Conservation (phyloP, 2,888 invertebrate genomes). For the Pristionchus fissidentatus region DNA sequence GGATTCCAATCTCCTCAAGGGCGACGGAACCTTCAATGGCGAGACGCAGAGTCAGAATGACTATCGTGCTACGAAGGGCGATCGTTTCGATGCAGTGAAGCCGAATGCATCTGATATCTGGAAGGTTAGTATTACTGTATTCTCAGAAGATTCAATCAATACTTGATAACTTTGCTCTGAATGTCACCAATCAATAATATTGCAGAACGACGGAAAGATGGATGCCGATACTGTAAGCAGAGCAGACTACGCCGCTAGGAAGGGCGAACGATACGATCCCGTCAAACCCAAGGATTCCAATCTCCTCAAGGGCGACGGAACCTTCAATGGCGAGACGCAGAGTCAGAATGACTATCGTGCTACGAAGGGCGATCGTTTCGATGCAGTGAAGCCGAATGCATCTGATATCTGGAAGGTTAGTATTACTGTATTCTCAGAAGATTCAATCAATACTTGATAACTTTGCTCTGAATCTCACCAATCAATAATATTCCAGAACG, state of each 20-base stretch:
- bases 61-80: constrained; percentile 53
- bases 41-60: constrained; percentile 56
- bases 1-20: constrained; percentile 45
- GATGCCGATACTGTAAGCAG: constrained; percentile 50
- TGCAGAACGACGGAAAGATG: background rate
- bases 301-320: constrained; percentile 51
- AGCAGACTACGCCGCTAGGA: constrained; percentile 53
- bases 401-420: constrained; percentile 50
- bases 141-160: too few relatives aligned
- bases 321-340: constrained; percentile 51
- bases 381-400: constrained; percentile 53
- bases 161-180: too few relatives aligned
- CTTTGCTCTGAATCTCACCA: background rate
- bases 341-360: constrained; percentile 50
- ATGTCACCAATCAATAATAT: background rate
- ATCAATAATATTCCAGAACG: background rate
- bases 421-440: too few relatives aligned
- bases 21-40: constrained; percentile 53
- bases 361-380: constrained; percentile 55
- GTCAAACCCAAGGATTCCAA: constrained; percentile 51
- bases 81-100: constrained; percentile 48
- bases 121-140: background rate
- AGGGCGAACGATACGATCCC: background rate
- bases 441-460: too few relatives aligned
- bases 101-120: background rate